These are phyloP conservation scores for Psittacus erithacus DNA, from an alignment of 2,113 vertebrate species.

Conservation along the genomic window DNA sequence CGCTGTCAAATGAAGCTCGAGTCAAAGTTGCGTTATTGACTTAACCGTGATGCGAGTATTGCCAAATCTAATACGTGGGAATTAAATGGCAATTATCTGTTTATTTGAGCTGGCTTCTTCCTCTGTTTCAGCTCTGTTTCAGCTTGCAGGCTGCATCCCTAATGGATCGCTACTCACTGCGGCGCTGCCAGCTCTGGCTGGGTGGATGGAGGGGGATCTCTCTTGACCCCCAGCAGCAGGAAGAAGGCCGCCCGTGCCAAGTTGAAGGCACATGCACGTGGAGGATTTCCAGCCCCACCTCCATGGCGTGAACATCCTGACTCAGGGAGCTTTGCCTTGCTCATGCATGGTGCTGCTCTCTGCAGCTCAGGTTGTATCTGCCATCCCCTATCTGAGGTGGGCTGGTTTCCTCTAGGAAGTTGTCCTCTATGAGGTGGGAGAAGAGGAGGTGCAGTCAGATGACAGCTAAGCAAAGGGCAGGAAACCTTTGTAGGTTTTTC, in stretches of 20 bases:
- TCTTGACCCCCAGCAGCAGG: not conserved
- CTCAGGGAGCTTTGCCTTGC: not conserved
- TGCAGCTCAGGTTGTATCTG: not conserved
- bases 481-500: not conserved
- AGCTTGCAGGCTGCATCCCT: not conserved
- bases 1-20: not conserved
- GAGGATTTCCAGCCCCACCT: not conserved
- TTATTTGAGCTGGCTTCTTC: constrained; percentile 51
- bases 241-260: not conserved
- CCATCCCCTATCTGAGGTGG: not conserved
- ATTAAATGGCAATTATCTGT: constrained; percentile 62
- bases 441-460: not conserved
- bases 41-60: not conserved
- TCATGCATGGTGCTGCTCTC: not conserved
- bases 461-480: not conserved
- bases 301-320: accelerated
- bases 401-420: not conserved
- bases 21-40: constrained; percentile 47
- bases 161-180: not conserved
- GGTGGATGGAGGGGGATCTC: not conserved
- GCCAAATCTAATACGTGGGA: constrained; percentile 41
- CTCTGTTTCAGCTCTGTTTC: not conserved
- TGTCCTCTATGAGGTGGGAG: not conserved
- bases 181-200: not conserved
- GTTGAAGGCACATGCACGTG: accelerated